Evolutionary conservation across 1,140 invertebrate species (phyloP).

Genomic region (Helicoverpa zea): DNA sequence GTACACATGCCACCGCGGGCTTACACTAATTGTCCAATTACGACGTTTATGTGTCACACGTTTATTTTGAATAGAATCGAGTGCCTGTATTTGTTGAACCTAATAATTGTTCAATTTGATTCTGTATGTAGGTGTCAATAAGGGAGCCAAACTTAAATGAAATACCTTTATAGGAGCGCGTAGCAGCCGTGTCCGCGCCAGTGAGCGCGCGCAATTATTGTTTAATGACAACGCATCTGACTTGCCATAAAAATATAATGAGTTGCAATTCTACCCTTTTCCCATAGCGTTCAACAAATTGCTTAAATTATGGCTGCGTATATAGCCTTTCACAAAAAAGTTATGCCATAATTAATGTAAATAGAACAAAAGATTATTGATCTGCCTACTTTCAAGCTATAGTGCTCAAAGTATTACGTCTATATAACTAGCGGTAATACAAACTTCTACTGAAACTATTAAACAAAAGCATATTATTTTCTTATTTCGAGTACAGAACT

Average conservation of each 20-base stretch:
- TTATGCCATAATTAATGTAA: not conserved
- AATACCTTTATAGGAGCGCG: too few relatives aligned
- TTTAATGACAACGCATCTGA: not conserved
- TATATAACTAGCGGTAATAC: too few relatives aligned
- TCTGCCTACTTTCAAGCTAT: not conserved
- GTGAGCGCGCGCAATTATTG: not conserved
- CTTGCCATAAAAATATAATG: not conserved
- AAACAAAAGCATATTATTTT: too few relatives aligned
- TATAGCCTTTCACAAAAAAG: not conserved
- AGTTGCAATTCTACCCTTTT: not conserved
- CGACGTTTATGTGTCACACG: conserved; percentile 63
- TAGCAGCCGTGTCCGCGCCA: too few relatives aligned
- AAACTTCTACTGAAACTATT: too few relatives aligned
- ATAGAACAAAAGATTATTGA: not conserved
- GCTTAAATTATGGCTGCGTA: not conserved
- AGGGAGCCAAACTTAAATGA: too few relatives aligned
- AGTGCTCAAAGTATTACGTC: not conserved
- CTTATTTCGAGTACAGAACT: too few relatives aligned
- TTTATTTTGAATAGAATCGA: conserved; percentile 52
- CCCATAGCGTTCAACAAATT: too few relatives aligned
- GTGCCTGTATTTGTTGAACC: conserved; percentile 29
- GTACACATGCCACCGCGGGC: conserved; percentile 68
- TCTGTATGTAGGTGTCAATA: not conserved
- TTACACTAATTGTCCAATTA: conserved; percentile 77
- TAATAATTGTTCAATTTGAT: conserved; percentile 34